Evolutionary conservation across 2,113 vertebrate genomes (phyloP), one percentile per base, ranked within the genome.

Genomic region (Acanthisitta chloris): DNA sequence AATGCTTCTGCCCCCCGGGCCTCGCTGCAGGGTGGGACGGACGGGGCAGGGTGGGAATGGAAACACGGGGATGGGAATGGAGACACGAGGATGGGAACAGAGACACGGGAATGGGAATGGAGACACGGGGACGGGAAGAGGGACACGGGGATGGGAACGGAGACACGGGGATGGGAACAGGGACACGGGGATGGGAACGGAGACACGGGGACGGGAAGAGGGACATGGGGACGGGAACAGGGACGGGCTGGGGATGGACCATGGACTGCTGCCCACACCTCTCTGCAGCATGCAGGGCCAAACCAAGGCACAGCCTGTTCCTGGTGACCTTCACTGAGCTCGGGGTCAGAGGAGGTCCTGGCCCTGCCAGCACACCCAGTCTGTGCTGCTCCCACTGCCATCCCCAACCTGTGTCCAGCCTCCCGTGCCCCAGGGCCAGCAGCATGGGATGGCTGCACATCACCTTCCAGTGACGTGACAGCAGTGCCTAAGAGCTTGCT

Each of bases 201-300:
- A 43, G 40, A 42, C 4, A 14, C 5, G 3, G 20, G n/a, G n/a
- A 46, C 16, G 1, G 36, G 14, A 21, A 40, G 5, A 4, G 65
- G 10, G 36, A 25, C 1, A n/a, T n/a, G 1, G 49, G 18, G 2
- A 21, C 31, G 33, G 25, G 18, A 4, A 29, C 7, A 2, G 21
- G 17, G 57, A 55, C 8, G 33, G 10, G 14, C 26, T 9, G 3
- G 42, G 33, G 33, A 58, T n/a, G 49, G 42, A 43, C 4, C 0
- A 58, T n/a, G 49, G 42, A 43, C 4, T 0, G 0, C 62, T 23
- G 2, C 34, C 24, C 58, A 0, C 6, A 6, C 45, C 29, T 61
- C 33, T 69, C 43, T 34, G 65, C 24, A 2, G 11, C 1, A 2
- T 2, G 0, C 25, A 9, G 65, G 25, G 24, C 23, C 34, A 40